phyloP scores from a whole-genome alignment of 2,888 invertebrate species.

The Nasonia oneida region DNA sequence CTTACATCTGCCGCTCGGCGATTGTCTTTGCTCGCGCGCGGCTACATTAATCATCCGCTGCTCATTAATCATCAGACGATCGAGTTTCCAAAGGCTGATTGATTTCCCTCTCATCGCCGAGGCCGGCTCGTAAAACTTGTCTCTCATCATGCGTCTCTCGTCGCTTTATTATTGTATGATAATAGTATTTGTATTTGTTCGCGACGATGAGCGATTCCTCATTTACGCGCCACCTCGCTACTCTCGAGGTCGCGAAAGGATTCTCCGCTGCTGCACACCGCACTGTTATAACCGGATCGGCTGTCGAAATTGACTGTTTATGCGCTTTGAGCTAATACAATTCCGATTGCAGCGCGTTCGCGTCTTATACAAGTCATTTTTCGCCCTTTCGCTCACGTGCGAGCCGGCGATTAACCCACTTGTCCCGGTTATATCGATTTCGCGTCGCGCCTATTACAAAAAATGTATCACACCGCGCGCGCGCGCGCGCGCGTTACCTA shows the following conservation, averaged over 20 bases:
- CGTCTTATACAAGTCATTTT: too few relatives aligned
- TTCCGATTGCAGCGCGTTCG: background rate
- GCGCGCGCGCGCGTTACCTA: background rate
- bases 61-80: too few relatives aligned
- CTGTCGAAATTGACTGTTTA: background rate
- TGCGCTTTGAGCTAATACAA: background rate
- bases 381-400: background rate
- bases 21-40: too few relatives aligned
- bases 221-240: background rate
- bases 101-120: slow-evolving; percentile 4
- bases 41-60: too few relatives aligned
- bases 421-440: background rate
- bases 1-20: too few relatives aligned
- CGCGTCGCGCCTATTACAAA: background rate
- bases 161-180: too few relatives aligned
- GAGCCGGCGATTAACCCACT: slow-evolving; percentile 17
- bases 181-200: too few relatives aligned
- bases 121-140: background rate
- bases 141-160: too few relatives aligned
- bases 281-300: background rate
- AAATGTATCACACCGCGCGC: background rate
- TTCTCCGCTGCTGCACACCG: background rate
- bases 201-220: too few relatives aligned
- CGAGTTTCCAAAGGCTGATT: background rate
- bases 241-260: background rate